phyloP scores from a whole-genome alignment of 2,797 vertebrate species.

The Parotocinclus haroldoi region DNA sequence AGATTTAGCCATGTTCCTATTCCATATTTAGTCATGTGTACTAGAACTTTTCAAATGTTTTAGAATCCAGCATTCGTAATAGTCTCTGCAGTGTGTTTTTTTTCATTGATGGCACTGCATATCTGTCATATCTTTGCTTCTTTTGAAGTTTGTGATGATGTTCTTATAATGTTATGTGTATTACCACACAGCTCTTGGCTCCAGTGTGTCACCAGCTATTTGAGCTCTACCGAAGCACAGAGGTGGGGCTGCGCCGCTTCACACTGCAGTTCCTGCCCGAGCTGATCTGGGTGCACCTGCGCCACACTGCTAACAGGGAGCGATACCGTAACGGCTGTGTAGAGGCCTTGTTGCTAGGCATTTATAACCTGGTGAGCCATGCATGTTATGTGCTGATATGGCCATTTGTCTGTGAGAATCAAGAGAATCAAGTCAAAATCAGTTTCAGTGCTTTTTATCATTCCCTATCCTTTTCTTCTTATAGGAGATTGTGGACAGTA shows the following conservation, averaged over 20 bases:
- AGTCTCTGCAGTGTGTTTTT: too few species aligned
- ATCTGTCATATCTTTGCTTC: neutral
- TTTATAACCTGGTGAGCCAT: slow-evolving; percentile 91
- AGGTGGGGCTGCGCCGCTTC: slow-evolving; percentile 90
- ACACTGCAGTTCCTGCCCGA: slow-evolving; percentile 96
- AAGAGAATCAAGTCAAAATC: neutral
- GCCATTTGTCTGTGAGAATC: too few species aligned
- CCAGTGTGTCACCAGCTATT: slow-evolving; percentile 98
- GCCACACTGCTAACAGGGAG: slow-evolving; percentile 88
- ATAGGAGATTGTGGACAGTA: slow-evolving; percentile 98
- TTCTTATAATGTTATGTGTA: neutral
- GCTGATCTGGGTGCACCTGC: slow-evolving; percentile 93
- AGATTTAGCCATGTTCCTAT: too few species aligned
- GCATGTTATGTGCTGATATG: slow-evolving; percentile 14
- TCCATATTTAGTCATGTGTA: too few species aligned
- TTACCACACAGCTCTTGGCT: slow-evolving; percentile 81
- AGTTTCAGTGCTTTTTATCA: neutral
- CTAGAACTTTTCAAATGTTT: too few species aligned
- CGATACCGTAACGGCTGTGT: slow-evolving; percentile 96
- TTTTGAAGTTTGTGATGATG: neutral
- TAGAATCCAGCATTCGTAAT: too few species aligned
- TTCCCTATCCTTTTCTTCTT: slow-evolving; percentile 35
- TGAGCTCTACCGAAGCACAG: slow-evolving; percentile 92
- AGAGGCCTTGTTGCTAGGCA: slow-evolving; percentile 92
- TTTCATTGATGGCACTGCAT: too few species aligned